Base-by-base conservation (phyloP, 1,140 invertebrate genomes). In the Alviniconcha marisindica region DNA sequence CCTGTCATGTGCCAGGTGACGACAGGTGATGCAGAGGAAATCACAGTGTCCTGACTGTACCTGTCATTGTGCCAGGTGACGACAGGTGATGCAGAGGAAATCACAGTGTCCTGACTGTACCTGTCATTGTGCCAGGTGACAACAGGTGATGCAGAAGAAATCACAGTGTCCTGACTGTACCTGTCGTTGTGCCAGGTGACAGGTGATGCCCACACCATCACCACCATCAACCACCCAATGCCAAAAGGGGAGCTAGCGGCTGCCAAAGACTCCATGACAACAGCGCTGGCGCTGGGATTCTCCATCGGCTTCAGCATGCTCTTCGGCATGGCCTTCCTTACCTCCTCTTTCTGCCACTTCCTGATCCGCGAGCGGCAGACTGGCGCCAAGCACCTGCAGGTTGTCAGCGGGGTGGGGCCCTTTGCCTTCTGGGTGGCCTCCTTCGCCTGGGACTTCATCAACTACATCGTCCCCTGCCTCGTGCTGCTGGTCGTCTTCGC, bases 351-450 rank as follows among this genome's bases (percentile, higher is more conserved):
- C 81, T 88, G 89, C 28, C 77, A 92, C 21, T 93, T 93, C 79
- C 66, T 93, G 42, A 90, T 93, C 60, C 90, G 91, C 63, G 92
- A 92, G 83, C 83, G 88, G 4, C 78, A 84, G 28, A 84, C 80
- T 66, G 89, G 89, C 36, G 88, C 91, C 1, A 92, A 92, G 82
- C 92, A 93, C 84, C 81, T 91, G 42, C 92, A 93, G 85, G 86
- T 90, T 82, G 90, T 93, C 38, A 92, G 90, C 83, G 93, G 93
- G 3, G 96, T 96, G 0, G 95, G 95, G 60, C 94, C 96, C 0
- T 92, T 95, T 28, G 94, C 95, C 1, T 96, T 96, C 91, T 97
- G 96, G 97, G 76, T 94, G 1, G 93, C 95, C 0, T 95, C 95
- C 0, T 95, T 96, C 33, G 60, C 96, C 0, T 97, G 96, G 95